Conservation (phyloP, 1,140 invertebrate genomes). For the Diploscapter pachys region DNA sequence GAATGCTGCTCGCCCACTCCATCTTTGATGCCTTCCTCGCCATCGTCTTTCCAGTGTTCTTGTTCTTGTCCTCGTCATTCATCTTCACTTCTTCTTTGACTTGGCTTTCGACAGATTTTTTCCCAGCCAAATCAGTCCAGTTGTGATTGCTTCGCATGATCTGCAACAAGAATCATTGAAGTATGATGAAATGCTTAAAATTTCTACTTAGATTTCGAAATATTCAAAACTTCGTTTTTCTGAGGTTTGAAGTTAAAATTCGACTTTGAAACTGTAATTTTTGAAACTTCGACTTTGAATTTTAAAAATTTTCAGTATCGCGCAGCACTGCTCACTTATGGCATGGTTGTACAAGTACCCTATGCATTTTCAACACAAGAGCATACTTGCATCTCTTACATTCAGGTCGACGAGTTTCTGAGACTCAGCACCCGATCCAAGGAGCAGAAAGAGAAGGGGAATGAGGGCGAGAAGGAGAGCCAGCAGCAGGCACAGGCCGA, state of each 20-base stretch:
- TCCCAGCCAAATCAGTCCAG: no score
- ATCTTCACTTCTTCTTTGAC: not conserved
- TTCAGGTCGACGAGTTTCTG: not conserved
- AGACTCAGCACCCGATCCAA: not conserved
- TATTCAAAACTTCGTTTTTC: no score
- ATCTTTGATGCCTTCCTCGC: not conserved
- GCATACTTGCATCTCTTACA: not conserved
- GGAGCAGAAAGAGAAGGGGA: constrained; percentile 6
- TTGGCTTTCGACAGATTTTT: no score
- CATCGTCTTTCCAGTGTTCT: not conserved
- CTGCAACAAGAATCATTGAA: no score
- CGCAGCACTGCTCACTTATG: not conserved
- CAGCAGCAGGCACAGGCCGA: not conserved
- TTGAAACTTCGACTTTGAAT: no score
- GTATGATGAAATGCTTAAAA: no score
- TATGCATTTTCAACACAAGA: not conserved
- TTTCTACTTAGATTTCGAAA: no score
- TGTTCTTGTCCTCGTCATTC: not conserved
- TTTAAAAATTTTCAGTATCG: not conserved
- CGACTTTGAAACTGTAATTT: no score
- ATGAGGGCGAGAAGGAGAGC: constrained; percentile 16
- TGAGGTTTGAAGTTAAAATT: no score
- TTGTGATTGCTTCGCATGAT: no score
- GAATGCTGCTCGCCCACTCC: not conserved
- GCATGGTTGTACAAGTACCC: not conserved